Evolutionary conservation across 2,888 invertebrate genomes (phyloP).

Genomic region (Griposia aprilina): DNA sequence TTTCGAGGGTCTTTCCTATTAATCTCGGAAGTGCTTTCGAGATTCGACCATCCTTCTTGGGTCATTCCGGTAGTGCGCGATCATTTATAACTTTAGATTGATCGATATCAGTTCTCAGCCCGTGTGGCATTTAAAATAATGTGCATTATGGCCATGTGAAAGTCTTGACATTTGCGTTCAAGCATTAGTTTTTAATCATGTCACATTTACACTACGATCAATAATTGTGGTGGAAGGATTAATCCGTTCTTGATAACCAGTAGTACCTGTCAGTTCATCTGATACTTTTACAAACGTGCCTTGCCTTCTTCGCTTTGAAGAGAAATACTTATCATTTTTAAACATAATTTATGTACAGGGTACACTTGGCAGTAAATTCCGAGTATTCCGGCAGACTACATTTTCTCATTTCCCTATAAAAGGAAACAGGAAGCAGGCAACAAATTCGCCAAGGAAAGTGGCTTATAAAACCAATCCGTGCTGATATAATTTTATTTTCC

Average conservation of each 20-base stretch:
- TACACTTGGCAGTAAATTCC: constrained; percentile 5
- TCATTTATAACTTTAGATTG: constrained; percentile 71
- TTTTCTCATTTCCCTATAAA: constrained; percentile 30
- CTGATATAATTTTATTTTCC: constrained; percentile 18
- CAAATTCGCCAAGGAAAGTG: constrained; percentile 30
- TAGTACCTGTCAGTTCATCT: constrained; percentile 1
- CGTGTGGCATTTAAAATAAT: constrained; percentile 65
- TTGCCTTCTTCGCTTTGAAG: constrained; percentile 1
- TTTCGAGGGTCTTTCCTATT: constrained; percentile 41
- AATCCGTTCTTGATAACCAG: constrained; percentile 29
- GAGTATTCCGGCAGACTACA: constrained; percentile 23
- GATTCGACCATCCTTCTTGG: constrained; percentile 37
- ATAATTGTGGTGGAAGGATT: constrained; percentile 32
- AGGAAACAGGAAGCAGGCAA: constrained; percentile 14
- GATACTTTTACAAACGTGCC: background rate
- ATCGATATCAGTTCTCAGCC: constrained; percentile 67
- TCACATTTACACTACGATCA: constrained; percentile 51
- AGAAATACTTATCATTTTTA: constrained; percentile 13
- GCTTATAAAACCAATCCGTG: constrained; percentile 15
- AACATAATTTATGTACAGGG: constrained; percentile 1
- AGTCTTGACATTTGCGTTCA: constrained; percentile 70
- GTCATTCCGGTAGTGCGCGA: constrained; percentile 56
- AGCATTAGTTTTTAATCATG: constrained; percentile 58
- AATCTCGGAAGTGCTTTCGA: constrained; percentile 29
- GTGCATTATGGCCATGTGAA: constrained; percentile 68